Base-by-base conservation (phyloP, 2,797 vertebrate genomes). In the Gambusia yucatana region DNA sequence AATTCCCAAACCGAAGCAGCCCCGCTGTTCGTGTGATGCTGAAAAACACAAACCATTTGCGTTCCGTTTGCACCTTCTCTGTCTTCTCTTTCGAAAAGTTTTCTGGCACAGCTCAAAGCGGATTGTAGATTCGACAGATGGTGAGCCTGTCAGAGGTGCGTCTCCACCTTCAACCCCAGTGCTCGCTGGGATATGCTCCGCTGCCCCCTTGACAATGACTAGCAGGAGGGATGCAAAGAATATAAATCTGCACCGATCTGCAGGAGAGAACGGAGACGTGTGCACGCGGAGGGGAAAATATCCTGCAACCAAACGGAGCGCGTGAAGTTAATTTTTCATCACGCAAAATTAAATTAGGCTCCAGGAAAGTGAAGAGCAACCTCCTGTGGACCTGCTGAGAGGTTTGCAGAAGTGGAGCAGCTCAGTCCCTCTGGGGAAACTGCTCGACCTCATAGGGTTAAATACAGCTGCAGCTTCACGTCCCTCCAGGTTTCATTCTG, bases 161-260 rank as follows among this genome's bases (percentile, higher is more conserved):
- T 86, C 48, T 81, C 73, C 43, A 55, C 76, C 72, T 83, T 86
- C 89, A 79, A 63, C 47, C 85, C 39, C 76, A 78, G 22, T 86
- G 86, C 82, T 89, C 85, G 76, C 88, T 90, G 87, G 83, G 92
- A 90, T 92, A 86, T 84, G 89, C 90, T 91, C 77, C 85, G 83
- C 14, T 89, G 82, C 84, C 70, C 76, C 52, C 55, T 48, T 87
- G 91, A 91, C 90, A 89, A 87, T 59, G 55, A 86, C 39, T 69
- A 43, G 79, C 39, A 67, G 77, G 78, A 73, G 22, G 73, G 77
- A 76, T 76, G 84, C 77, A 81, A 80, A 81, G 89, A 92, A 92
- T 91, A 86, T 83, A 73, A 91, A 92, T 90, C 14, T 61, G 30
- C 25, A 36, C 16, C 43, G 57, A 55, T 52, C 36, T 50, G 6